Base-by-base conservation (phyloP, 1,140 invertebrate species). In the Formica exsecta region DNA sequence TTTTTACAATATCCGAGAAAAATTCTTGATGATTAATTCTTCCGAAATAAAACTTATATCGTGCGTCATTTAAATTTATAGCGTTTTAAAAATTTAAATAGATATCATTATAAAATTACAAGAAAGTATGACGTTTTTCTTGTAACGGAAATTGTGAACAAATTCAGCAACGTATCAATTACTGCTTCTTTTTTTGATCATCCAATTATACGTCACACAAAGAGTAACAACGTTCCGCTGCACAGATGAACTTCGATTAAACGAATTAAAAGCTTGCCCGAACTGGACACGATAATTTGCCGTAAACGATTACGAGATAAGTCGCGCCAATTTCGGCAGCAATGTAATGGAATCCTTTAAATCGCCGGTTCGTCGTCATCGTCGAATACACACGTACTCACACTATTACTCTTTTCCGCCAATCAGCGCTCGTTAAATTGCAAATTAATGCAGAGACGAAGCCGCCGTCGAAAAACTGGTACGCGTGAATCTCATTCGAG, bases 391-490 rank as follows among this genome's bases (percentile, higher is more conserved):
- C 48, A 89, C 62, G 66, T 51, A 51, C 48, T 29, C 32, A 48
- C 57, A 32, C 77, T 70, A 76, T 75, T 41, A 68, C 77, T 65
- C 77, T 86, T 87, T 89, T 89, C 51, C 85, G 85, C 85, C 76
- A 83, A 86, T 89, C 74, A 77, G n/a, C 29, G 22, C 84, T 89
- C 65, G 84, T 89, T 89, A 68, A 81, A 57, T 81, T 86, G 87
- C 84, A 83, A 89, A 89, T 89, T 85, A 86, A 80, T 66, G 59
- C 54, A 62, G 32, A 80, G 54, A 86, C 41, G 54, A 38, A 13
- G 59, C 11, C 41, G 13, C n/a, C 38, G 11, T 32, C 22, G 70
- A 38, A 62, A 76, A 89, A 89, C 73, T 86, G 44, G 29, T 54
- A 38, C 32, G 54, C 36, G 44, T 32, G 44, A 44, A 76, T 88